phyloP scores from a whole-genome alignment of 2,888 invertebrate genomes.

The Embidobia sp. region DNA sequence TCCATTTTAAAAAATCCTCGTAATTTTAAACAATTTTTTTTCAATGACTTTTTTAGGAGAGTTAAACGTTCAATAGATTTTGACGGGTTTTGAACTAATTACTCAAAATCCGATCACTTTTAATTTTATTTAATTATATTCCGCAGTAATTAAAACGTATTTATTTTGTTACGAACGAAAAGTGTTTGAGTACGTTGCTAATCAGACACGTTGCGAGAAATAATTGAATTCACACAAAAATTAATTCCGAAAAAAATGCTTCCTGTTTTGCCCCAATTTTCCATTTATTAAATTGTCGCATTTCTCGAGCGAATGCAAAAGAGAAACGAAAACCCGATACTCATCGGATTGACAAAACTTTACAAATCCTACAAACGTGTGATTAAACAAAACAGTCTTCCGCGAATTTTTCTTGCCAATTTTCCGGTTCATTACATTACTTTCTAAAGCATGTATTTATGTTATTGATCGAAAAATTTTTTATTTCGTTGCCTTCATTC shows the following conservation, averaged over 20 bases:
- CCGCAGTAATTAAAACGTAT: no score
- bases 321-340: slow-evolving; percentile 31
- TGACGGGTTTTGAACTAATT: no score
- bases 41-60: no score
- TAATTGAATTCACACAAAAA: neutral
- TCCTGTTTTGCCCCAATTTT: neutral
- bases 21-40: no score
- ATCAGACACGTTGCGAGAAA: neutral
- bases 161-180: no score
- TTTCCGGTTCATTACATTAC: slow-evolving; percentile 10
- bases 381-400: slow-evolving; percentile 32
- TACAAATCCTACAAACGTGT: slow-evolving; percentile 26
- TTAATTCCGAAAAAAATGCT: neutral
- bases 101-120: no score
- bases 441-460: neutral
- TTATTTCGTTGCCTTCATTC: no score
- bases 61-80: no score
- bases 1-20: no score
- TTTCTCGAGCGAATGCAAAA: slow-evolving; percentile 18
- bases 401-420: slow-evolving; percentile 23
- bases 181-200: no score
- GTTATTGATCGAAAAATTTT: no score
- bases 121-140: no score
- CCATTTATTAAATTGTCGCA: slow-evolving; percentile 17
- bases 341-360: slow-evolving; percentile 37